These are phyloP conservation scores for Crocuta crocuta DNA, from an alignment of 2,113 vertebrate species.

Conservation along the genomic window DNA sequence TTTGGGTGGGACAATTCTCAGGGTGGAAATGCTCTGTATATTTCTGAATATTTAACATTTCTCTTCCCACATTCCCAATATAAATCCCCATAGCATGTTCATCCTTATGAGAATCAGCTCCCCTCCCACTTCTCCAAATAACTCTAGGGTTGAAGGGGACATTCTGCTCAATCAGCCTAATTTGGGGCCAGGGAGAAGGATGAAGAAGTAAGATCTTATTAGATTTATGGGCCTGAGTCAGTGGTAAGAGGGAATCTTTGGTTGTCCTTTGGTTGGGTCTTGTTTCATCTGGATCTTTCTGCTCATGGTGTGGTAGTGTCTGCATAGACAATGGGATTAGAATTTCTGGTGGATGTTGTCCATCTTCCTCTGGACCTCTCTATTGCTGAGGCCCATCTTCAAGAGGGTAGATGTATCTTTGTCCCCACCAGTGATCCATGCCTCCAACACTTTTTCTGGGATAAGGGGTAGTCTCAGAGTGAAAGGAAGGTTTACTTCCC, in stretches of 20 bases:
- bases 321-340: not conserved
- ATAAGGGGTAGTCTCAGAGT: not conserved
- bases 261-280: not conserved
- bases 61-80: rapidly evolving
- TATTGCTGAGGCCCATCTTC: not conserved
- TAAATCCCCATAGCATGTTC: not conserved
- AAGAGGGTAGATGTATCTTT: not conserved
- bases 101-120: not conserved
- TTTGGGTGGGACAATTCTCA: not conserved
- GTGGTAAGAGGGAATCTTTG: not conserved
- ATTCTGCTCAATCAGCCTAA: not conserved
- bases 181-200: not conserved
- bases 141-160: not conserved
- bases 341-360: not conserved
- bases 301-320: not conserved
- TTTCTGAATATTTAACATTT: constrained; percentile 12
- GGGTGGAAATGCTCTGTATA: not conserved
- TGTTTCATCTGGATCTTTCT: not conserved
- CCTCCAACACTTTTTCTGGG: not conserved
- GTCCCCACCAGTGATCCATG: not conserved
- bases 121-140: not conserved
- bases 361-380: not conserved
- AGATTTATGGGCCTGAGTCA: not conserved
- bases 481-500: not conserved
- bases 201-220: not conserved